Evolutionary conservation across 2,797 vertebrate genomes (phyloP).

Genomic region (Lophius americanus): DNA sequence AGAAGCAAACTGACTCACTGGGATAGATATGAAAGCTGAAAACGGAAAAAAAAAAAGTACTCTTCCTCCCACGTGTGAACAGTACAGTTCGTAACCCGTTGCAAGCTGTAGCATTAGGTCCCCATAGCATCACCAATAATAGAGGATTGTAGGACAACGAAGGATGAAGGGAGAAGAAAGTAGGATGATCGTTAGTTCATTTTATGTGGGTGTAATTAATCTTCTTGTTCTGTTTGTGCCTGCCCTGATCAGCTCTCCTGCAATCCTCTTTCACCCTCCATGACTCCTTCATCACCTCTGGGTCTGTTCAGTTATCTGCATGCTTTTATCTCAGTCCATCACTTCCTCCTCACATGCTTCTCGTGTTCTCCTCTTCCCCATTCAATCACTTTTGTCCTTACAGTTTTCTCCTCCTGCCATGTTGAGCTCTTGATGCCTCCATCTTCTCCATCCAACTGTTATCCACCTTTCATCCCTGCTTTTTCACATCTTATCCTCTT

Average conservation of each 20-base stretch:
- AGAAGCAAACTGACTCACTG: conserved; percentile 35
- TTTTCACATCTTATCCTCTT: not conserved
- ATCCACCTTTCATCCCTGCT: not conserved
- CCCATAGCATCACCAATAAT: conserved; percentile 34
- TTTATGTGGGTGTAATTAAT: conserved; percentile 49
- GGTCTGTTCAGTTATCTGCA: conserved; percentile 22
- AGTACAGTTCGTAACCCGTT: conserved; percentile 30
- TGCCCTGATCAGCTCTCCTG: conserved; percentile 11
- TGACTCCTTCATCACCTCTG: conserved; percentile 30
- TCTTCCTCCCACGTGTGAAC: conserved; percentile 43
- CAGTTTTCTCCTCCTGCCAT: not conserved
- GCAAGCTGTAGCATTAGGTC: conserved; percentile 29
- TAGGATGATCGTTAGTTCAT: conserved; percentile 24
- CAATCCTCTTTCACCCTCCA: conserved; percentile 12
- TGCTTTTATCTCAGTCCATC: conserved; percentile 20
- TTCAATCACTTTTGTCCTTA: not conserved
- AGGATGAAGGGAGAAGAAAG: conserved; percentile 18
- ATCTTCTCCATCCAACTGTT: not conserved
- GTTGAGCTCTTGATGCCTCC: not conserved
- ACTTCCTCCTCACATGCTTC: not conserved
- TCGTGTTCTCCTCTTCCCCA: not conserved
- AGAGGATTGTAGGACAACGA: conserved; percentile 18
- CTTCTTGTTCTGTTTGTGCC: conserved; percentile 30
- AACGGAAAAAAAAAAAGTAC: not conserved
- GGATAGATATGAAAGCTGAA: conserved; percentile 28